Evolutionary conservation across 2,113 vertebrate species (phyloP), one percentile per base, ranked within the genome.

Genomic region (Peucedramus taeniatus): DNA sequence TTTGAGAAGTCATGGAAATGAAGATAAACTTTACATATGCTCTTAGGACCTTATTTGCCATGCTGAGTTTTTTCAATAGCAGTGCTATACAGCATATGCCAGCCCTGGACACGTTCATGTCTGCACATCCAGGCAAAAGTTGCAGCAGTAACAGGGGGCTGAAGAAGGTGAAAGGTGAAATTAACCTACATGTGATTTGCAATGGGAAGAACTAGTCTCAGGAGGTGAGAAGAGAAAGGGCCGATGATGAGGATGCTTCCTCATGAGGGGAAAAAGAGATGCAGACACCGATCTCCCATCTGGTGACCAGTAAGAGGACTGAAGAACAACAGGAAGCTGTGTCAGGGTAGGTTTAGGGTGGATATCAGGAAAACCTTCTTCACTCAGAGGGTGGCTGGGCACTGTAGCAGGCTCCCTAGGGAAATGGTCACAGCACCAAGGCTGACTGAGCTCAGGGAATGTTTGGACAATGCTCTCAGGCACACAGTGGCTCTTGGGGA

Each of bases 1-100:
- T 94, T 93, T 95, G 90, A 95, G 79, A 96, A 93, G 91, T 86
- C 96, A 96, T 96, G 94, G 94, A 96, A 74, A 79, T 94, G 81
- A 83, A 96, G 97, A 97, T 94, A 97, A 97, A 97, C 88, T 96
- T 72, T 17, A 40, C 87, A 51, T 64, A 15, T 15, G 26, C 51
- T 81, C 30, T 68, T 74, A 74, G 91, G 37, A 57, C 35, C 51
- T 79, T 53, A 50, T 83, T 89, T 93, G 51, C 63, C 54, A 6
- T 0, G 8, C 40, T 35, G 56, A 37, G 24, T 18, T 84, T 80
- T 90, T 89, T 60, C 40, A 60, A 2, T 14, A 61, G 57, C 53
- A 42, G 44, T 9, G 11, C 61, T 49, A 1, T 11, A 17, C 22
- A 53, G 45, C 7, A 24, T 10, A 24, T 42, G 39, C 40, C 79